Percentiles rank a stretch among this genome's conserved stretches.
phyloP scores from a whole-genome alignment of 2,797 vertebrate species.

The Myotis daubentonii region DNA sequence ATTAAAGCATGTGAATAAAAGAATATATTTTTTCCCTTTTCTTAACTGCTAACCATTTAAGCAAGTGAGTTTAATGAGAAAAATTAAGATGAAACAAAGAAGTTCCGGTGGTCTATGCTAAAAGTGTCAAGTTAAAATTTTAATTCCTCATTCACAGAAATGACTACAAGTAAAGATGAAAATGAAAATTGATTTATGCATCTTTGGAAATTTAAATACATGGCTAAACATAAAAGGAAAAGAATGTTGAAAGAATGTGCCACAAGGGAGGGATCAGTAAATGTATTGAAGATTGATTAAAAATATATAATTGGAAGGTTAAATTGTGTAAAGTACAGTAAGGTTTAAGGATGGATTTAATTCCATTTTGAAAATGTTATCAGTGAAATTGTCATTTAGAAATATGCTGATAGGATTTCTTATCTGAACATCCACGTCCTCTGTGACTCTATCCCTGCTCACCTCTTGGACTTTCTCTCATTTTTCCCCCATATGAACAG shows the following conservation, averaged over 20 bases:
- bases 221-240: not conserved
- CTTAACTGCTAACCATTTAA: slow-evolving; percentile 38
- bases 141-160: slow-evolving; percentile 49
- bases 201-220: slow-evolving; percentile 22
- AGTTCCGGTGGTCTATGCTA: not conserved
- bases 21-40: not conserved
- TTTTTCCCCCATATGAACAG: not conserved
- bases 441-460: not conserved
- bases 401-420: not conserved
- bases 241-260: not conserved
- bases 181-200: slow-evolving; percentile 28
- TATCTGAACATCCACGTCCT: not conserved
- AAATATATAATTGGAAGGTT: slow-evolving; percentile 15
- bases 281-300: not conserved
- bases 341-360: not conserved
- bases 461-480: not conserved
- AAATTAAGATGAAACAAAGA: slow-evolving; percentile 5
- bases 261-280: not conserved
- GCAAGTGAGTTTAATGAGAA: not conserved
- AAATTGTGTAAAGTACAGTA: not conserved
- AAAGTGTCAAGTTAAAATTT: slow-evolving; percentile 42
- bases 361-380: not conserved
- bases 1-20: slow-evolving; percentile 17
- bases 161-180: not conserved
- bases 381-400: not conserved